Base-by-base conservation (phyloP, 2,113 vertebrate species). In the Motacilla tschutschensis region DNA sequence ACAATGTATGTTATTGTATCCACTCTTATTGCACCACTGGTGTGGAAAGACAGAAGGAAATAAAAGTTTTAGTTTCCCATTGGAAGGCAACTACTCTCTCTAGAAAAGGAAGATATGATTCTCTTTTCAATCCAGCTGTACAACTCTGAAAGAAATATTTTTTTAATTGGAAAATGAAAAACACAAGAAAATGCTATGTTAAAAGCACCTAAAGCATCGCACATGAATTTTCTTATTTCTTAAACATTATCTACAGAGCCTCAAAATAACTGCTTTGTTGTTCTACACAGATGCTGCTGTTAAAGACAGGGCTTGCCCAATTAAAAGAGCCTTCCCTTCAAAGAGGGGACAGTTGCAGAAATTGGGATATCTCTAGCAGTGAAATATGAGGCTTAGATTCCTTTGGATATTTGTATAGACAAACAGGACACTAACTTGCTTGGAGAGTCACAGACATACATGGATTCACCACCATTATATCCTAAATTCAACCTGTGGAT, bases 101-200 rank as follows among this genome's bases (percentile, higher is more conserved):
- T 25, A 22, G 26, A 31, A 71, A 58, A 46, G 12, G 4, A 66
- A 78, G 3, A 9, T 60, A 14, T 35, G 19, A 38, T 26, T 41
- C 26, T 44, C 5, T 35, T 46, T 50, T 15, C 8, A 31, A 13
- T 55, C 47, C 12, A 70, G 46, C 5, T 14, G 2, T 18, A 33
- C 4, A 65, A 5, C 9, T 53, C 15, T 38, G 9, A 12, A 2
- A 74, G 14, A n/a, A 16, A 21, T 25, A 6, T 25, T 8, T 26
- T 57, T 36, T 18, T 3, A n/a, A 31, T 29, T 22, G 8, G 5
- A 44, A 7, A 38, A 46, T 10, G 19, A n/a, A 31, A 29, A 2
- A 1, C 2, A 3, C 10, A 33, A 76, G 7, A 8, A 65, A 62
- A 47, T 7, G 3, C 1, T 2, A 14, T 6, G 1, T 12, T 54